Evolutionary conservation across 2,888 invertebrate species (phyloP).

Genomic region (Tethea ocularis): DNA sequence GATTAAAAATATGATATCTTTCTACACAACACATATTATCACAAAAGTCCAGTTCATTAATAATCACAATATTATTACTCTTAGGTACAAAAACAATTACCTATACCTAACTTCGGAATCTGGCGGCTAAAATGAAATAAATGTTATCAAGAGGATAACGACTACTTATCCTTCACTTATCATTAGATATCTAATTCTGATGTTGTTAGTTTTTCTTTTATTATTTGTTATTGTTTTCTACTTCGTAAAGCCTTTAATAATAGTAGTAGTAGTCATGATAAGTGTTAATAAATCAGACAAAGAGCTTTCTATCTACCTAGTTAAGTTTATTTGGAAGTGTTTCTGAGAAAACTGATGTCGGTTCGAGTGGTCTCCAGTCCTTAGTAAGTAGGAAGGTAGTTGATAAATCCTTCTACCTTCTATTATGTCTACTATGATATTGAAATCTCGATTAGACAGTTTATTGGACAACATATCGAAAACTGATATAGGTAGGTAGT

Average conservation of each 20-base stretch:
- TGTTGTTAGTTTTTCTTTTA: background rate
- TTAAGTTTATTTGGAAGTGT: background rate
- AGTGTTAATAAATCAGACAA: background rate
- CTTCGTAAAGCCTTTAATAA: background rate
- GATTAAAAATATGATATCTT: background rate
- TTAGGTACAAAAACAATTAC: background rate
- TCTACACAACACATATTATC: background rate
- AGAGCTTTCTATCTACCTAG: background rate
- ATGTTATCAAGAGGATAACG: slow-evolving; percentile 8
- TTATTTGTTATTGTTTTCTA: slow-evolving; percentile 5
- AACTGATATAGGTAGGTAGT: no score
- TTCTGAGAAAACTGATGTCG: background rate
- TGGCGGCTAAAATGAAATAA: slow-evolving; percentile 6
- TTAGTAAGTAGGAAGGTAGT: background rate
- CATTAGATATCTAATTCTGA: background rate
- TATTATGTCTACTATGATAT: no score
- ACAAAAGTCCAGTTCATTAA: background rate
- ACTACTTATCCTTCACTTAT: background rate
- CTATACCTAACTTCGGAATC: background rate
- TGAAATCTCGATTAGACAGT: no score
- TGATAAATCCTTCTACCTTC: no score
- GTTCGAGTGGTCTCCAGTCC: background rate
- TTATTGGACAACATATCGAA: no score
- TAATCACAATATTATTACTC: background rate
- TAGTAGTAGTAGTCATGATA: background rate